These are phyloP conservation scores for Enteromius radiatus DNA, from an alignment of 2,797 vertebrate genomes.

Conservation along the genomic window DNA sequence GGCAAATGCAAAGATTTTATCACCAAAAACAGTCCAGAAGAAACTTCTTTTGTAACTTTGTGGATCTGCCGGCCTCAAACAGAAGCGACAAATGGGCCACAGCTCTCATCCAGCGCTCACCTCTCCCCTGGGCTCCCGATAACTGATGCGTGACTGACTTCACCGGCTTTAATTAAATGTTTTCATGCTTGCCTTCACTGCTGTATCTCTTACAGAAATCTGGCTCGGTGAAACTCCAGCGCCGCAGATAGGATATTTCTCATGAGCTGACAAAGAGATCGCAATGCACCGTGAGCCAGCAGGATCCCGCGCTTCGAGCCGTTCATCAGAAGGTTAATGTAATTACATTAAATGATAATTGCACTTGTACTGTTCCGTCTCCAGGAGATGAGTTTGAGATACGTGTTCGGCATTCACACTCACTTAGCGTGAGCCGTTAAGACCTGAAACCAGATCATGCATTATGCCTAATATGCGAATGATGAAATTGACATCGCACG, in stretches of 20 bases:
- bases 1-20: background rate
- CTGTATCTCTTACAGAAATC: slow-evolving; percentile 69
- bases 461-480: background rate
- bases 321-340: slow-evolving; percentile 59
- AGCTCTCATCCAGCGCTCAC: slow-evolving; percentile 59
- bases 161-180: slow-evolving; percentile 79
- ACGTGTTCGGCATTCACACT: slow-evolving; percentile 31
- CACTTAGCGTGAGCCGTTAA: slow-evolving; percentile 22
- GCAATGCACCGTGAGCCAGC: slow-evolving; percentile 35
- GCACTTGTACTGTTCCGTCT: slow-evolving; percentile 44
- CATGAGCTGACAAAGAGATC: slow-evolving; percentile 44
- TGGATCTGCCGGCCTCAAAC: background rate
- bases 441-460: slow-evolving; percentile 18
- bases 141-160: slow-evolving; percentile 75
- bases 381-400: slow-evolving; percentile 28
- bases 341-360: slow-evolving; percentile 50
- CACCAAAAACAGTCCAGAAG: background rate
- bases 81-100: background rate
- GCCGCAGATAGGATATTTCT: slow-evolving; percentile 55
- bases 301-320: slow-evolving; percentile 27
- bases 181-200: slow-evolving; percentile 72
- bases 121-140: slow-evolving; percentile 67
- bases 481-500: slow-evolving; percentile 14
- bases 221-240: slow-evolving; percentile 43
- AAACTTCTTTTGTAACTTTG: background rate